Evolutionary conservation across 2,888 invertebrate genomes (phyloP).

Genomic region (Scelioninae gen. 1): DNA sequence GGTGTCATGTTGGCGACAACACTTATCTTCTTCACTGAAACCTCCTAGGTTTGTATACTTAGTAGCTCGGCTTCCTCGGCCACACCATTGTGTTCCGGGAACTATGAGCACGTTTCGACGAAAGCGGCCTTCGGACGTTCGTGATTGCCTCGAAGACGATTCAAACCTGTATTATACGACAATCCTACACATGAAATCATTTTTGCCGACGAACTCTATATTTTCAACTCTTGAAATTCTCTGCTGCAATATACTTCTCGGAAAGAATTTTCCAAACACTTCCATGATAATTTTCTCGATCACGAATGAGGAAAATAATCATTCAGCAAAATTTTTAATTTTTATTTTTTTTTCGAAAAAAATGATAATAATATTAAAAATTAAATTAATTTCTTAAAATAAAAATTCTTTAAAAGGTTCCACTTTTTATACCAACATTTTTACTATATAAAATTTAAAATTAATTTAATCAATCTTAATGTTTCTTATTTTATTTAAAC

Average conservation of each 20-base stretch:
- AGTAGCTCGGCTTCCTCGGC: slow-evolving; percentile 92
- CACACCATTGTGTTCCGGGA: slow-evolving; percentile 97
- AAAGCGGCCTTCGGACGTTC: slow-evolving; percentile 39
- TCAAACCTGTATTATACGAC: slow-evolving; percentile 48
- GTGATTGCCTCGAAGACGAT: slow-evolving; percentile 18
- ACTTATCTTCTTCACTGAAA: slow-evolving; percentile 92
- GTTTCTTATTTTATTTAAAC: too few species aligned
- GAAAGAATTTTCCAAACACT: too few species aligned
- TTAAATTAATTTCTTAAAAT: too few species aligned
- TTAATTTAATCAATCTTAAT: too few species aligned
- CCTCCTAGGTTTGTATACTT: slow-evolving; percentile 93
- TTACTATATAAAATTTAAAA: too few species aligned
- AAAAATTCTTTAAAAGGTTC: too few species aligned
- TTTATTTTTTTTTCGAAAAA: too few species aligned
- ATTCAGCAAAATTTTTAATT: too few species aligned
- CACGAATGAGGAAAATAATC: slow-evolving; percentile 11
- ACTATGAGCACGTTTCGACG: slow-evolving; percentile 89
- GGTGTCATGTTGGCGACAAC: slow-evolving; percentile 93
- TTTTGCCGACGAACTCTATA: slow-evolving; percentile 30
- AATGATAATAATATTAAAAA: too few species aligned
- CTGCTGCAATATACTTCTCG: background rate
- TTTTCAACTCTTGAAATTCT: slow-evolving; percentile 25
- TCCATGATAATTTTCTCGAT: background rate
- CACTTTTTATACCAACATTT: too few species aligned
- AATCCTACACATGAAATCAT: slow-evolving; percentile 55